Conservation (phyloP, 2,797 vertebrate species). For the Tapera naevia region DNA sequence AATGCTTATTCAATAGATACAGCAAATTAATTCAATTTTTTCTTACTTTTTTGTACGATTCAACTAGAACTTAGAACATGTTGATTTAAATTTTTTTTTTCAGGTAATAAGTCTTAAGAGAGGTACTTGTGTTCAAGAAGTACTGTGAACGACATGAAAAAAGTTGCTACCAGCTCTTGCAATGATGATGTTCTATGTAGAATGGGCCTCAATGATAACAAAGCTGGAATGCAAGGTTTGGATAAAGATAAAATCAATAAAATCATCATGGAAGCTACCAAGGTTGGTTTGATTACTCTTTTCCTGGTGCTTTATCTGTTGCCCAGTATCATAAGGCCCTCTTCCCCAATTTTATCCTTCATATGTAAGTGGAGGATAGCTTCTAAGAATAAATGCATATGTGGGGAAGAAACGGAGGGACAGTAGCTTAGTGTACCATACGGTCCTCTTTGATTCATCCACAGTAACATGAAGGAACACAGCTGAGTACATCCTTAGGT, state of each 20-base stretch:
- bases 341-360: not conserved
- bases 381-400: not conserved
- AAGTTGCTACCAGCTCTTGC: slow-evolving; percentile 8
- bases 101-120: slow-evolving; percentile 12
- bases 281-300: slow-evolving; percentile 79
- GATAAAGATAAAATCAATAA: slow-evolving; percentile 97
- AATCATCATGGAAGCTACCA: slow-evolving; percentile 94
- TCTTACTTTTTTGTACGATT: not conserved
- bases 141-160: slow-evolving; percentile 52
- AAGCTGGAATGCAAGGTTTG: slow-evolving; percentile 97
- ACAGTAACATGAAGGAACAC: not conserved
- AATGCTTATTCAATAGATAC: not conserved
- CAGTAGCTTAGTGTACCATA: rapidly evolving
- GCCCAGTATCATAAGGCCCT: not conserved
- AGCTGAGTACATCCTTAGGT: not conserved
- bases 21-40: not conserved
- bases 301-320: not conserved
- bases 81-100: slow-evolving; percentile 25
- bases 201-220: slow-evolving; percentile 97
- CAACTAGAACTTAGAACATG: not conserved
- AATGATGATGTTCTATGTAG: slow-evolving; percentile 84
- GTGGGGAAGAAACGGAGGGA: not conserved
- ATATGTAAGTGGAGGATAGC: not conserved
- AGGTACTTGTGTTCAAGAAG: not conserved
- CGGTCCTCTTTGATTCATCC: not conserved